Evolutionary conservation across 2,888 invertebrate species (phyloP).

Genomic region (Aleiodes testaceus): DNA sequence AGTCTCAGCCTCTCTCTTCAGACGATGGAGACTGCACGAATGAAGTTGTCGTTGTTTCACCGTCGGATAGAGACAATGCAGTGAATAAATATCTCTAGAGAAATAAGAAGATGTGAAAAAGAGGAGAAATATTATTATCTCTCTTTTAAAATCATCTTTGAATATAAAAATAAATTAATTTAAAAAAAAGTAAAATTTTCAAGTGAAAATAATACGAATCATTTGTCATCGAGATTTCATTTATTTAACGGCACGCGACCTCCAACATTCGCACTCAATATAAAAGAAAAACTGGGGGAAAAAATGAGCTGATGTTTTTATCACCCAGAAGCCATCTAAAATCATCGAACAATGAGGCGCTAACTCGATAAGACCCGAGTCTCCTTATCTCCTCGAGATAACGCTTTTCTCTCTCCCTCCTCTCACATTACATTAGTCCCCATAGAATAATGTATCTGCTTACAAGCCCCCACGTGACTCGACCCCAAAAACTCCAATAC

Average conservation of each 20-base stretch:
- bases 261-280: constrained; percentile 17
- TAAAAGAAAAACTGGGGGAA: not conserved
- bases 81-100: constrained; percentile 70
- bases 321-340: constrained; percentile 63
- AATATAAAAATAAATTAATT: too few relatives aligned
- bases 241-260: constrained; percentile 40
- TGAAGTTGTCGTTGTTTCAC: constrained; percentile 71
- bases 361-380: constrained; percentile 70
- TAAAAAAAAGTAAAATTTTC: not conserved
- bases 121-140: not conserved
- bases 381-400: constrained; percentile 63
- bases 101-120: not conserved
- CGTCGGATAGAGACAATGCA: constrained; percentile 65
- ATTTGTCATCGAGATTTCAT: constrained; percentile 62
- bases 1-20: not conserved
- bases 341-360: constrained; percentile 70
- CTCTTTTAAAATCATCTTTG: too few relatives aligned
- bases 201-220: constrained; percentile 37
- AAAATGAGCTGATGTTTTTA: constrained; percentile 27
- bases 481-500: constrained; percentile 34
- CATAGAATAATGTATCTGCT: constrained; percentile 69
- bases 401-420: constrained; percentile 54
- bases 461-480: constrained; percentile 50
- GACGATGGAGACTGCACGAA: constrained; percentile 58
- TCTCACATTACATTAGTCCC: constrained; percentile 69